Percentiles rank a stretch among this genome's conserved stretches.
Conservation (phyloP, 1,140 invertebrate genomes). For the Tachypleus tridentatus region DNA sequence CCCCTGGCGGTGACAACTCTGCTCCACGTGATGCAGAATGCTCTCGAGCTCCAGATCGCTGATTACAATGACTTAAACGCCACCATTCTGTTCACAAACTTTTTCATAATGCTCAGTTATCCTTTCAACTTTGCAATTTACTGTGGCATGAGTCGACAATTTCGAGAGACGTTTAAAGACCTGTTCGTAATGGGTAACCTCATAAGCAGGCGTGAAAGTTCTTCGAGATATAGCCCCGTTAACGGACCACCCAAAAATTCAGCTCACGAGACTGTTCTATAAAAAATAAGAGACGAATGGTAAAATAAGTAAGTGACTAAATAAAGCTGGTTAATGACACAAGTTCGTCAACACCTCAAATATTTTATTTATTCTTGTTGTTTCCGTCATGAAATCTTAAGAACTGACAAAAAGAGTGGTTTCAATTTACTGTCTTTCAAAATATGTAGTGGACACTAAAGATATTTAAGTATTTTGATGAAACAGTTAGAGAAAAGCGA, state of each 20-base stretch:
- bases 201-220: conserved; percentile 41
- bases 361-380: too few relatives aligned
- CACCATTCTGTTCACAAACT: conserved; percentile 74
- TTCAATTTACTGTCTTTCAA: too few relatives aligned
- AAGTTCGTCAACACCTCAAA: too few relatives aligned
- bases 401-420: too few relatives aligned
- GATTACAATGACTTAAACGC: conserved; percentile 69
- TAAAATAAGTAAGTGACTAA: too few relatives aligned
- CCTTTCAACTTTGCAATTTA: conserved; percentile 93
- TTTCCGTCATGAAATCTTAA: too few relatives aligned
- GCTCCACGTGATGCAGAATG: conserved; percentile 63
- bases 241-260: conserved; percentile 60
- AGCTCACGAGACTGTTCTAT: conserved; percentile 68
- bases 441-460: too few relatives aligned
- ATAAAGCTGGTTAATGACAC: too few relatives aligned
- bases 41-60: conserved; percentile 43
- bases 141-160: conserved; percentile 86
- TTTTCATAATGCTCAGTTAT: conserved; percentile 83
- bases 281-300: conserved; percentile 22
- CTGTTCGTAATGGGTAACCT: conserved; percentile 43
- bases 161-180: conserved; percentile 83
- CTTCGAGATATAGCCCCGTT: conserved; percentile 58
- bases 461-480: too few relatives aligned
- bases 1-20: conserved; percentile 74
- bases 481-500: too few relatives aligned